Evolutionary conservation across 1,140 invertebrate species (phyloP), one percentile per base, ranked within the genome.

Genomic region (Bombus sibiricus): DNA sequence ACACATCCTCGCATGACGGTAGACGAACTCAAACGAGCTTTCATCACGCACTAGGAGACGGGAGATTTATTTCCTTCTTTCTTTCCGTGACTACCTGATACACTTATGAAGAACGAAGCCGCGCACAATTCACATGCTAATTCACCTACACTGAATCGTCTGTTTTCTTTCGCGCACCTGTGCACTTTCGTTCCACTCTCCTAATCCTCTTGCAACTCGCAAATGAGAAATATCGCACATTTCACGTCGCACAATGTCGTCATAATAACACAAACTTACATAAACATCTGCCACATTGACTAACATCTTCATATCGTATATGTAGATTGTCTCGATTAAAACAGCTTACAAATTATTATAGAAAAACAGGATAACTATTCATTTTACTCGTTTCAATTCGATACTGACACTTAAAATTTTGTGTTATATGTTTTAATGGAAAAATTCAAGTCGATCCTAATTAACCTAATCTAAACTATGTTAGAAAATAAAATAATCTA

Each of bases 121-220:
- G 32, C 68, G 43, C 71, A 68, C 68, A 81, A 80, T 89, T 89
- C 87, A 80, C 79, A 89, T 87, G 81, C 79, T 88, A 91, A 89
- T 89, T 88, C 86, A 77, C 83, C 39, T 69, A 57, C 62, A 53
- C 69, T 72, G 71, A n/a, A 77, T 72, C 85, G 83, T 72, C 59
- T 53, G 66, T 69, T n/a, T 72, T 68, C 73, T n/a, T 72, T 68
- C 71, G 83, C 78, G 62, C 81, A 79, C 66, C 59, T 78, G 69
- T 75, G n/a, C 76, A 64, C 25, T 41, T n/a, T 68, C 88, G 86
- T 90, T 90, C 89, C 86, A 90, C 83, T 90, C 79, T 88, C 71
- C 81, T 86, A 88, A 90, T 83, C 73, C 18, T 59, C 10, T 62
- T 47, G 34, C 64, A 37, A 81, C 32, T 76, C 43, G 4, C 75